phyloP scores from a whole-genome alignment of 2,797 vertebrate species.

The Pelodytes ibericus region DNA sequence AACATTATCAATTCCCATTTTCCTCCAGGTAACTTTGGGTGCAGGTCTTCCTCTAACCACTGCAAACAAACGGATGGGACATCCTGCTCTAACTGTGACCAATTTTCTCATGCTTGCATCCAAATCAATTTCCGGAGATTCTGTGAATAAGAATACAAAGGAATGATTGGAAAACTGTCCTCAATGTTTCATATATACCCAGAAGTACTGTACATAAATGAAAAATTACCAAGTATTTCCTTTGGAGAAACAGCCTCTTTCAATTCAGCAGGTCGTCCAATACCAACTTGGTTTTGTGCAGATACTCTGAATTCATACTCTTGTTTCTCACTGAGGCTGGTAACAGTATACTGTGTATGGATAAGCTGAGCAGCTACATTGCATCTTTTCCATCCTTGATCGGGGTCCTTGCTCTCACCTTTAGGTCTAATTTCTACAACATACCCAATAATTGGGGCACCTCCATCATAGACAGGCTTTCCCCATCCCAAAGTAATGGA shows the following conservation, averaged over 20 bases:
- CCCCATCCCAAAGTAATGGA: slow-evolving; percentile 89
- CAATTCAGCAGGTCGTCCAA: slow-evolving; percentile 90
- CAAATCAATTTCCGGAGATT: slow-evolving; percentile 90
- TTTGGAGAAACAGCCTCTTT: slow-evolving; percentile 87
- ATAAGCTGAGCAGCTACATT: slow-evolving; percentile 93
- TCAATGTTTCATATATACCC: neutral
- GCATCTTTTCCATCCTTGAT: slow-evolving; percentile 93
- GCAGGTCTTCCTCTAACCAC: slow-evolving; percentile 91
- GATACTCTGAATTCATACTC: slow-evolving; percentile 95
- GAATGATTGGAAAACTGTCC: slow-evolving; percentile 19
- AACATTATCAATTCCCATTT: slow-evolving; percentile 95
- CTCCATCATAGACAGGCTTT: slow-evolving; percentile 92
- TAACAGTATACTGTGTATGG: slow-evolving; percentile 88
- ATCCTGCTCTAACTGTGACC: slow-evolving; percentile 91
- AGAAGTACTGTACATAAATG: neutral
- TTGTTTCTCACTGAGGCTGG: slow-evolving; percentile 86
- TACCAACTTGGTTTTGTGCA: slow-evolving; percentile 96
- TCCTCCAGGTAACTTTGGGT: slow-evolving; percentile 91
- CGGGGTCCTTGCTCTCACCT: slow-evolving; percentile 80
- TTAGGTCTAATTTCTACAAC: slow-evolving; percentile 90
- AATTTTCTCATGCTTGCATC: slow-evolving; percentile 92
- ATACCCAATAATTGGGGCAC: slow-evolving; percentile 93
- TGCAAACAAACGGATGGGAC: slow-evolving; percentile 94
- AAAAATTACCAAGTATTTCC: slow-evolving; percentile 89
- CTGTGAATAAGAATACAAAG: slow-evolving; percentile 56